These are phyloP conservation scores for Bos indicus DNA, from an alignment of 2,113 vertebrate species.

Conservation along the genomic window DNA sequence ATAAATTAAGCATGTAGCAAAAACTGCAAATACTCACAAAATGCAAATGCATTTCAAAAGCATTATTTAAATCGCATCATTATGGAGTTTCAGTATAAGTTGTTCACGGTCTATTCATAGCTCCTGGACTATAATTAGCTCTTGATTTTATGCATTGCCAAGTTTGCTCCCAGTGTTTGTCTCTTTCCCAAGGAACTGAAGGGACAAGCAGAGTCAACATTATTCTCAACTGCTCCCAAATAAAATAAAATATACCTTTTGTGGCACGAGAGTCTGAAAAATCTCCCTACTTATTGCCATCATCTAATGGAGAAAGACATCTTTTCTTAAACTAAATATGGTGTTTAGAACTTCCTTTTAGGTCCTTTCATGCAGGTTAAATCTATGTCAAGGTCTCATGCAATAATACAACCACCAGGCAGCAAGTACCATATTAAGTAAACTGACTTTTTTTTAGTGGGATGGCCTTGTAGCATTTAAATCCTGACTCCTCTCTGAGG, in stretches of 20 bases:
- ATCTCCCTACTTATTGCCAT: neutral
- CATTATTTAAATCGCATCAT: neutral
- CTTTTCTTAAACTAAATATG: neutral
- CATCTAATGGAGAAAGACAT: neutral
- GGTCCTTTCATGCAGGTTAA: neutral
- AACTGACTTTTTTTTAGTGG: neutral
- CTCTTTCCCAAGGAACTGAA: neutral
- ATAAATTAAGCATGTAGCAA: neutral
- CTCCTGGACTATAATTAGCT: slow-evolving; percentile 19
- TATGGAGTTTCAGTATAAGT: neutral
- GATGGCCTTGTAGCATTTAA: neutral
- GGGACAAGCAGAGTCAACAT: neutral
- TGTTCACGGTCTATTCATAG: slow-evolving; percentile 2
- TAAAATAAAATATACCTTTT: neutral
- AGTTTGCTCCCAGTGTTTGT: neutral
- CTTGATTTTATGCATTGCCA: neutral
- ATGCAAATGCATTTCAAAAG: neutral
- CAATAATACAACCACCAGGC: neutral
- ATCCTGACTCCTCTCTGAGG: neutral
- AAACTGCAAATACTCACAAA: slow-evolving; percentile 15
- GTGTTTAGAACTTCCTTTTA: neutral
- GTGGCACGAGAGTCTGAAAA: neutral
- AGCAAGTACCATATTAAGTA: neutral
- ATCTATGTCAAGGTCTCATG: neutral
- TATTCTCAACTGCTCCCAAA: neutral